Percentiles rank a stretch among this genome's conserved stretches.
phyloP scores from a whole-genome alignment of 2,113 vertebrate species.

The Sisor rabdophorus region DNA sequence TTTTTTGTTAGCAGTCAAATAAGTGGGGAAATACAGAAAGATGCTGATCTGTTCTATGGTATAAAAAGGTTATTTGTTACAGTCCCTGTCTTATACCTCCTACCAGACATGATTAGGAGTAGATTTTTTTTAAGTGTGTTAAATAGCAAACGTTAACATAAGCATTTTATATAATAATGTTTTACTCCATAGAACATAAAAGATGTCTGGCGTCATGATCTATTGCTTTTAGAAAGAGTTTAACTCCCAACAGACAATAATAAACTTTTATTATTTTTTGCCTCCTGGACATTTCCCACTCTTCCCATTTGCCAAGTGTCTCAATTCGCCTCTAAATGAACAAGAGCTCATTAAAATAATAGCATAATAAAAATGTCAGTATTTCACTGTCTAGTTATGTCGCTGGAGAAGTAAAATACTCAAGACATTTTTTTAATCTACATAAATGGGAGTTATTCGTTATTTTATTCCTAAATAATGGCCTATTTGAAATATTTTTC shows the following conservation, averaged over 20 bases:
- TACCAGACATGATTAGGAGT: conserved; percentile 46
- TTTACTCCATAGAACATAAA: conserved; percentile 38
- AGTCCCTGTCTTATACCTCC: conserved; percentile 30
- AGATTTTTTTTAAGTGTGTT: conserved; percentile 26
- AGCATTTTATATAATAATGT: conserved; percentile 32
- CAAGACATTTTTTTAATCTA: background rate
- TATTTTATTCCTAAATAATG: background rate
- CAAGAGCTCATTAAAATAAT: conserved; percentile 32
- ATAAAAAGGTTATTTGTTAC: conserved; percentile 44
- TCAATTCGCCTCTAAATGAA: conserved; percentile 1
- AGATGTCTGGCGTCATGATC: conserved; percentile 44
- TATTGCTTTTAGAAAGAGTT: conserved; percentile 39
- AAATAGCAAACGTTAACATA: conserved; percentile 37
- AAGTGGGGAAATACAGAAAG: conserved; percentile 27
- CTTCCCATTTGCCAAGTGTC: conserved; percentile 15
- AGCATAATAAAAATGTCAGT: conserved; percentile 1
- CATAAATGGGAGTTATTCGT: background rate
- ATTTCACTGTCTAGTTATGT: conserved; percentile 19
- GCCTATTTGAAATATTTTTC: conserved; percentile 14
- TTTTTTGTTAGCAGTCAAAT: conserved; percentile 10
- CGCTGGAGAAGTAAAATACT: background rate
- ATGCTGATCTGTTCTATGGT: conserved; percentile 16
- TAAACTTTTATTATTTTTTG: conserved; percentile 45
- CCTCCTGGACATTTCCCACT: conserved; percentile 37
- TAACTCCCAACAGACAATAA: conserved; percentile 45